Evolutionary conservation across 1,140 invertebrate genomes (phyloP).

Genomic region (Popillia japonica): DNA sequence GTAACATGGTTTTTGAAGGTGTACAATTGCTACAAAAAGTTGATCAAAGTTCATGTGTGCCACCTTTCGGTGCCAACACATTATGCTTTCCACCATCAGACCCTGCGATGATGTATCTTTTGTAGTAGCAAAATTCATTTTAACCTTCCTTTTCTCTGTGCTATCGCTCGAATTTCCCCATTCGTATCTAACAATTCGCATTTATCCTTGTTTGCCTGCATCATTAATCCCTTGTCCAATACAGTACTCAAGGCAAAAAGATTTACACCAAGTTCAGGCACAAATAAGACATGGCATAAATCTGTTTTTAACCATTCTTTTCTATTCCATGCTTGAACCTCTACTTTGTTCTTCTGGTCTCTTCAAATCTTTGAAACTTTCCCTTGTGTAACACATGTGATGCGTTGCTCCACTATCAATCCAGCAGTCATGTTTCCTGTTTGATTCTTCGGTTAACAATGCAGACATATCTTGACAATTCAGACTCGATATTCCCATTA

Average conservation of each 20-base stretch:
- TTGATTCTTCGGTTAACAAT: background rate
- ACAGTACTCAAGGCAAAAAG: constrained; percentile 57
- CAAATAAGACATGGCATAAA: constrained; percentile 48
- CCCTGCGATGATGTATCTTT: background rate
- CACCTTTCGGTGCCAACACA: constrained; percentile 57
- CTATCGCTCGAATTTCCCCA: constrained; percentile 46
- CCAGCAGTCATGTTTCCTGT: background rate
- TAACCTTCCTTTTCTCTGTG: constrained; percentile 34
- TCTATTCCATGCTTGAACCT: constrained; percentile 36
- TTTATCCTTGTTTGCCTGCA: constrained; percentile 53
- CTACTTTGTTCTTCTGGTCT: too few relatives aligned
- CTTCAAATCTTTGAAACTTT: too few relatives aligned
- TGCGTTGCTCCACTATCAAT: constrained; percentile 2
- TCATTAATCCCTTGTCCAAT: constrained; percentile 51
- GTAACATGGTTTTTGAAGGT: too few relatives aligned
- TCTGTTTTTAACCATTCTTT: constrained; percentile 26
- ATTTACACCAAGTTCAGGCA: constrained; percentile 58
- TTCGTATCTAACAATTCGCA: constrained; percentile 17
- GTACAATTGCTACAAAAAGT: too few relatives aligned
- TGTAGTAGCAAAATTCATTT: constrained; percentile 6
- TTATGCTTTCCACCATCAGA: constrained; percentile 39
- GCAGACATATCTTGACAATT: background rate
- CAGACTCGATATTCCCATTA: background rate
- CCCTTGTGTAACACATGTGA: too few relatives aligned
- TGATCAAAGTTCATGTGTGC: constrained; percentile 58